Percentiles rank a stretch among this genome's conserved stretches.
These are phyloP conservation scores for Neria commutata DNA, from an alignment of 2,888 invertebrate species.

Conservation along the genomic window DNA sequence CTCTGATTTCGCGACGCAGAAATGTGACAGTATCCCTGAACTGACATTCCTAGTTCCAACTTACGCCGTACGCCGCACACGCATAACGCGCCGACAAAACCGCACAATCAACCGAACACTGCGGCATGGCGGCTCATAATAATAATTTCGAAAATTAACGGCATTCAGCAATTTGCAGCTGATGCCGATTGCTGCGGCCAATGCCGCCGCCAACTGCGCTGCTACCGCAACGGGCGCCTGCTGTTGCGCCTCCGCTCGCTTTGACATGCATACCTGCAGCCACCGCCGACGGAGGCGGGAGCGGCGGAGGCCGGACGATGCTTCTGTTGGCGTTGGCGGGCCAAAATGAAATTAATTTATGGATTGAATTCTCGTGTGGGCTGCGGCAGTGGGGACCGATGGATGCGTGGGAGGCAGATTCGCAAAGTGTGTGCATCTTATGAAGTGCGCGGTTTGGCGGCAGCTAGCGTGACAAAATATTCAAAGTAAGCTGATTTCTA, in stretches of 20 bases:
- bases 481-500: slow-evolving; percentile 11
- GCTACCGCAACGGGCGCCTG: neutral
- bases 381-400: neutral
- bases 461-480: slow-evolving; percentile 17
- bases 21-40: no score
- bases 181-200: neutral
- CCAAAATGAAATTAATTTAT: slow-evolving; percentile 28
- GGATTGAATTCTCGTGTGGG: slow-evolving; percentile 2
- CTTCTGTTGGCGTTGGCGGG: neutral
- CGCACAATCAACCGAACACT: slow-evolving; percentile 10
- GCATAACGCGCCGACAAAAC: slow-evolving; percentile 1
- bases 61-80: neutral
- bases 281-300: neutral
- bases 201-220: neutral
- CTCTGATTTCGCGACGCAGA: no score
- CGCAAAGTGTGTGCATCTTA: no score
- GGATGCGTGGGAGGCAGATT: neutral
- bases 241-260: neutral
- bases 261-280: neutral
- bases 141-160: slow-evolving; percentile 20
- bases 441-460: no score
- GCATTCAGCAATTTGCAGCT: slow-evolving; percentile 12
- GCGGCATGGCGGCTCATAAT: slow-evolving; percentile 17
- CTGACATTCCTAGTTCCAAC: no score
- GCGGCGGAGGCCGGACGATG: neutral